phyloP scores from a whole-genome alignment of 2,888 invertebrate genomes.

The Drosophila anomalata region DNA sequence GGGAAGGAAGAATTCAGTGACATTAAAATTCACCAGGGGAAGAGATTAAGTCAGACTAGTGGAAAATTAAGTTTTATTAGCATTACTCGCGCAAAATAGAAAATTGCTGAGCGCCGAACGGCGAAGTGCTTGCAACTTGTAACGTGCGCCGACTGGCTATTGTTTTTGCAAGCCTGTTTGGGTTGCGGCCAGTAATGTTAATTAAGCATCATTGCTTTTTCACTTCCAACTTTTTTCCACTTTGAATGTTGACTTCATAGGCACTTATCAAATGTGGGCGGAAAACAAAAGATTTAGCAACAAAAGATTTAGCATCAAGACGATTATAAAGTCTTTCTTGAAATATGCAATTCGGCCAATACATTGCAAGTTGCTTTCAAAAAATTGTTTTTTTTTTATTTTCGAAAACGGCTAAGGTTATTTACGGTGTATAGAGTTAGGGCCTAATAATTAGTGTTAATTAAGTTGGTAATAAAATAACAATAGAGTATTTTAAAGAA shows the following conservation, averaged over 20 bases:
- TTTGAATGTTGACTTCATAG: constrained; percentile 38
- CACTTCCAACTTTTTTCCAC: constrained; percentile 40
- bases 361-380: no score
- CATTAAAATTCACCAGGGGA: constrained; percentile 47
- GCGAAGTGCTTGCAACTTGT: constrained; percentile 30
- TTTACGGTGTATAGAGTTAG: no score
- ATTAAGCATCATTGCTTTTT: constrained; percentile 13
- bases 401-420: no score
- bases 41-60: constrained; percentile 76
- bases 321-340: neutral
- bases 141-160: constrained; percentile 9
- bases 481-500: no score
- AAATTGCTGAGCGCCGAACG: constrained; percentile 74
- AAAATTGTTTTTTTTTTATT: no score
- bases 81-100: constrained; percentile 80
- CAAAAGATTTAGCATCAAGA: neutral
- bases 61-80: constrained; percentile 81
- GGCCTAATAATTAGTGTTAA: no score
- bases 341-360: no score
- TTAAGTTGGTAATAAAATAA: no score
- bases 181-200: constrained; percentile 26
- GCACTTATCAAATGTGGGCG: constrained; percentile 34
- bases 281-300: neutral
- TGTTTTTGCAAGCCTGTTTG: constrained; percentile 20
- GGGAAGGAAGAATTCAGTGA: constrained; percentile 34